Conservation (phyloP, 2,888 invertebrate genomes). For the Sialis lutaria region DNA sequence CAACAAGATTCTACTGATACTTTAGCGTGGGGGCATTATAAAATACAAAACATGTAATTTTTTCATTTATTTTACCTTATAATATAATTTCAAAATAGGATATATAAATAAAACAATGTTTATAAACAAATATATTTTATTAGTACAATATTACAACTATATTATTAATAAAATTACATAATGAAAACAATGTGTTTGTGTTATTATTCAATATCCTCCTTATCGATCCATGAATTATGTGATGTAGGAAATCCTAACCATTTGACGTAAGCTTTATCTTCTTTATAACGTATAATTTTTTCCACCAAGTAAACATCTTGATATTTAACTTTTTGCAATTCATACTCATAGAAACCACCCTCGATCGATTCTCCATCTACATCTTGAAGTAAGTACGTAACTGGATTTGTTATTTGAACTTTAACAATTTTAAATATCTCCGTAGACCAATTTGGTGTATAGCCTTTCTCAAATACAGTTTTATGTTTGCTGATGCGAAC, state of each 20-base stretch:
- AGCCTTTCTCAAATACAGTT: slow-evolving; percentile 17
- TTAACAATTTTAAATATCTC: slow-evolving; percentile 18
- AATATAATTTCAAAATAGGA: no score
- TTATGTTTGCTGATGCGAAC: no score
- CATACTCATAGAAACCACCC: slow-evolving; percentile 16
- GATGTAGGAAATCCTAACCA: slow-evolving; percentile 13
- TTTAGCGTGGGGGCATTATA: slow-evolving; percentile 3
- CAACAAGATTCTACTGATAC: slow-evolving; percentile 1
- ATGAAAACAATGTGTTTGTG: slow-evolving; percentile 8
- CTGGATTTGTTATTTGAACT: slow-evolving; percentile 15
- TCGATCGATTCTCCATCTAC: slow-evolving; percentile 11
- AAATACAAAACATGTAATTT: background rate
- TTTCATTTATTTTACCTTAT: no score
- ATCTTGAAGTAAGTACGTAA: slow-evolving; percentile 17
- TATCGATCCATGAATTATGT: slow-evolving; percentile 14
- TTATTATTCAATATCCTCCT: no score
- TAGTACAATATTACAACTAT: no score
- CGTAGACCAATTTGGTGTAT: slow-evolving; percentile 16
- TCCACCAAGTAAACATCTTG: slow-evolving; percentile 15
- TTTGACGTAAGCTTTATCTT: slow-evolving; percentile 12
- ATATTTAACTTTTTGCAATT: slow-evolving; percentile 12
- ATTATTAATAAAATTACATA: no score
- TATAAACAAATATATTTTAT: no score
- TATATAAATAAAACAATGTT: no score
- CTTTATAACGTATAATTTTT: slow-evolving; percentile 12